Base-by-base conservation (phyloP, 1,140 invertebrate genomes). In the Cryptotermes secundus region DNA sequence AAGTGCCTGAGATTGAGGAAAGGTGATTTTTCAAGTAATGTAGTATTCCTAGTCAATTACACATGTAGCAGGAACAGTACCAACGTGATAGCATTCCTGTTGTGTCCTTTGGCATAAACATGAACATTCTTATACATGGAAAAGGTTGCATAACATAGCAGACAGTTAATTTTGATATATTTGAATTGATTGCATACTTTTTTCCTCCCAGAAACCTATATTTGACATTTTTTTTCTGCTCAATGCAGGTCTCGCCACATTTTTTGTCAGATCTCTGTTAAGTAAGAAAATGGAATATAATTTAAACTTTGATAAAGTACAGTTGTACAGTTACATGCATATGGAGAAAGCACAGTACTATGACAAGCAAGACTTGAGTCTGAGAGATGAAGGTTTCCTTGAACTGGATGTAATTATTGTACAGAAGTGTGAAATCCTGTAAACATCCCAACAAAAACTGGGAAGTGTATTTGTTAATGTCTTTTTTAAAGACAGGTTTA, bases 41-140 rank as follows among this genome's bases (percentile, higher is more conserved):
- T 72, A 72, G 59, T 72, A 72, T 26, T 72, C 26, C 59, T 72
- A 72, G 59, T 72, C 59, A 72, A 72, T 72, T 72, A 72, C n/a
- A 72, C 59, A 72, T 72, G 19, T 22, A 49, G 45, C 45, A 49
- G 45, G 45, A 49, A 49, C 45, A 49, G 22, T 16, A 49, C 45
- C 45, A 49, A 49, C 45, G 16, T 49, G 16, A 49, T 49, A 16
- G 45, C 45, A 49, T 49, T 49, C 45, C 45, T 49, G 14, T 49
- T 49, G 12, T 49, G 59, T 72, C n/a, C n/a, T n/a, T n/a, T 72
- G 59, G n/a, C 26, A 72, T 72, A 72, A 59, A 72, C 26, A 72
- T 72, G 19, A 59, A 7, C 14, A 31, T 72, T 72, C 10, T n/a
- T 72, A 7, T 72, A 31, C 45, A 3, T 49, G 45, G 16, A 14